A percentile compares a stretch with the other conserved stretches of the same genome.
These are phyloP conservation scores for Halictus ligatus DNA, from an alignment of 2,888 invertebrate species.

Conservation along the genomic window DNA sequence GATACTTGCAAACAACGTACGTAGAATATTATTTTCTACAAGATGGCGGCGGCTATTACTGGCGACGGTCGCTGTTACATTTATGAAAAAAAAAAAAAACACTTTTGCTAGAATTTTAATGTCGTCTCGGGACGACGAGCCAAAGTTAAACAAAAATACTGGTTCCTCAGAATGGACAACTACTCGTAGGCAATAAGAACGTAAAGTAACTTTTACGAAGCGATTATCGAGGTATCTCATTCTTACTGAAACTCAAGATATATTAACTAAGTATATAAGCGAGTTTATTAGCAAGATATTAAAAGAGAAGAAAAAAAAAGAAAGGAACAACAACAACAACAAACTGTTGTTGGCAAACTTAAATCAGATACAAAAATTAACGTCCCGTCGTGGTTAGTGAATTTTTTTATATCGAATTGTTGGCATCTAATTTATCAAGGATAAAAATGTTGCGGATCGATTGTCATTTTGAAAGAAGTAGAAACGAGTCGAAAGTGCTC, in stretches of 20 bases:
- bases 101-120: slow-evolving; percentile 62
- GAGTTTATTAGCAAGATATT: slow-evolving; percentile 46
- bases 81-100: slow-evolving; percentile 48
- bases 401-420: slow-evolving; percentile 68
- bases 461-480: slow-evolving; percentile 43
- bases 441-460: slow-evolving; percentile 29
- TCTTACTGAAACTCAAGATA: slow-evolving; percentile 53
- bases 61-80: slow-evolving; percentile 28
- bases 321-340: slow-evolving; percentile 29
- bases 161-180: slow-evolving; percentile 61
- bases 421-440: slow-evolving; percentile 52
- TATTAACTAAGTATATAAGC: slow-evolving; percentile 50
- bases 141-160: slow-evolving; percentile 52
- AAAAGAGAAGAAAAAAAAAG: slow-evolving; percentile 27
- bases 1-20: slow-evolving; percentile 36
- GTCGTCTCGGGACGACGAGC: slow-evolving; percentile 37
- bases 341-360: slow-evolving; percentile 61
- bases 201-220: slow-evolving; percentile 50
- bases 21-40: slow-evolving; percentile 61
- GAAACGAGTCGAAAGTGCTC: slow-evolving; percentile 47
- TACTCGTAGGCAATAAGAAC: slow-evolving; percentile 66
- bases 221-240: slow-evolving; percentile 31
- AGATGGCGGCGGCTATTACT: slow-evolving; percentile 28
- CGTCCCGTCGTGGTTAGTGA: slow-evolving; percentile 69
- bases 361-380: slow-evolving; percentile 49